phyloP scores from a whole-genome alignment of 2,113 vertebrate species.

The Mormyrus lacerda region DNA sequence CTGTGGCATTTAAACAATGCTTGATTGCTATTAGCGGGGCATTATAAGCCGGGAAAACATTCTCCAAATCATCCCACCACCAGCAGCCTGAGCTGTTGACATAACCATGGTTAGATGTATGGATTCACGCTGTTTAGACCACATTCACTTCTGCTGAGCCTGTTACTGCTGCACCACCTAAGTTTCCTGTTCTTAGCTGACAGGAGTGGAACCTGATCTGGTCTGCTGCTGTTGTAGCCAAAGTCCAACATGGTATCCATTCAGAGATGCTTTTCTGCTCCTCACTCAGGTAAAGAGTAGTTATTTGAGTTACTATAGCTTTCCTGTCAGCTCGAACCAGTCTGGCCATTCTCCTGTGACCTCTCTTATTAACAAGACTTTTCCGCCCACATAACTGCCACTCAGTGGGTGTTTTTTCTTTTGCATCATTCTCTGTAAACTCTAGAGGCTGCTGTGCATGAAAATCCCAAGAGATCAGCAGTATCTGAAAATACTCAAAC shows the following conservation, averaged over 20 bases:
- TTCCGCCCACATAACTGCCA: not conserved
- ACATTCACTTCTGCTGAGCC: not conserved
- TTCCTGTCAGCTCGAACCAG: not conserved
- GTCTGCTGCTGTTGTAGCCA: not conserved
- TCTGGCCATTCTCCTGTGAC: not conserved
- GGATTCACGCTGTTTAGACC: not conserved
- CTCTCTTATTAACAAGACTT: not conserved
- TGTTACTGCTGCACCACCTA: not conserved
- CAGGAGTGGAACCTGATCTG: not conserved
- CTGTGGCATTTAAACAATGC: not conserved
- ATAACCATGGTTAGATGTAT: not conserved
- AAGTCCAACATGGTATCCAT: not conserved
- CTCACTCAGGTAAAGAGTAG: not conserved
- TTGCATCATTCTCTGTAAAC: not conserved
- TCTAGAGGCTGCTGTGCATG: not conserved
- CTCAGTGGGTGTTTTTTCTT: not conserved
- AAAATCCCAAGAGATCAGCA: not conserved
- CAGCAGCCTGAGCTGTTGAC: not conserved
- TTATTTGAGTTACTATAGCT: not conserved
- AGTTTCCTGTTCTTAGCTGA: not conserved
- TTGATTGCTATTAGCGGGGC: not conserved
- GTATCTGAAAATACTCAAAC: not conserved
- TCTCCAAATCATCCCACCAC: not conserved
- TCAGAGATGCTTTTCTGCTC: not conserved
- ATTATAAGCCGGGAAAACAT: not conserved